Evolutionary conservation across 2,888 invertebrate species (phyloP).

Genomic region (Nomada lathburiana): DNA sequence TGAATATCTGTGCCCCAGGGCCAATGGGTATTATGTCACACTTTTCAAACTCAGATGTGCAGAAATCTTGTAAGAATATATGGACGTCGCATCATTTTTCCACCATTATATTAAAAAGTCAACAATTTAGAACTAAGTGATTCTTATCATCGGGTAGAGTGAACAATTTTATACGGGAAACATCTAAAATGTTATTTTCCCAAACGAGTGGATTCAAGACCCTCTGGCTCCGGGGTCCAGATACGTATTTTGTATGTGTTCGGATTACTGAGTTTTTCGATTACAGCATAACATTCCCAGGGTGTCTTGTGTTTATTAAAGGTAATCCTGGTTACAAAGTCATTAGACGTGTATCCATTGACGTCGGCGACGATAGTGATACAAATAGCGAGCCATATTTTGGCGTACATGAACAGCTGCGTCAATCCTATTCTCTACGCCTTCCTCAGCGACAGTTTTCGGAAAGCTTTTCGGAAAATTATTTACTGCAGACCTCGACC

Average conservation of each 20-base stretch:
- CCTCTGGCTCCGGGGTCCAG: too few relatives aligned
- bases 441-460: constrained; percentile 96
- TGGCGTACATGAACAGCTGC: constrained; percentile 97
- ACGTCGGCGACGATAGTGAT: constrained; percentile 89
- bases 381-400: constrained; percentile 91
- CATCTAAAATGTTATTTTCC: too few relatives aligned
- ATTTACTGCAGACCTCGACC: constrained; percentile 87
- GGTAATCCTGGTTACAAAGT: constrained; percentile 92
- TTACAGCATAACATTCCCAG: too few relatives aligned
- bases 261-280: not conserved
- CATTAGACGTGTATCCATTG: constrained; percentile 89
- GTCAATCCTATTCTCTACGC: constrained; percentile 98
- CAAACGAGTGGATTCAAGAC: too few relatives aligned
- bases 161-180: too few relatives aligned
- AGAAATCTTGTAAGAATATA: too few relatives aligned
- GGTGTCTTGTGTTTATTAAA: constrained; percentile 81
- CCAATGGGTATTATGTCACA: too few relatives aligned
- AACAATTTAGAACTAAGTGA: too few relatives aligned
- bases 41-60: too few relatives aligned
- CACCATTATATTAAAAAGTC: not conserved
- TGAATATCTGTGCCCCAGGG: too few relatives aligned
- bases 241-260: not conserved
- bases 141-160: too few relatives aligned
- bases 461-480: constrained; percentile 93
- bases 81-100: not conserved